A percentile compares a stretch with the other conserved stretches of the same genome.
Conservation (phyloP, 2,888 invertebrate species). For the Yponomeuta cagnagella region DNA sequence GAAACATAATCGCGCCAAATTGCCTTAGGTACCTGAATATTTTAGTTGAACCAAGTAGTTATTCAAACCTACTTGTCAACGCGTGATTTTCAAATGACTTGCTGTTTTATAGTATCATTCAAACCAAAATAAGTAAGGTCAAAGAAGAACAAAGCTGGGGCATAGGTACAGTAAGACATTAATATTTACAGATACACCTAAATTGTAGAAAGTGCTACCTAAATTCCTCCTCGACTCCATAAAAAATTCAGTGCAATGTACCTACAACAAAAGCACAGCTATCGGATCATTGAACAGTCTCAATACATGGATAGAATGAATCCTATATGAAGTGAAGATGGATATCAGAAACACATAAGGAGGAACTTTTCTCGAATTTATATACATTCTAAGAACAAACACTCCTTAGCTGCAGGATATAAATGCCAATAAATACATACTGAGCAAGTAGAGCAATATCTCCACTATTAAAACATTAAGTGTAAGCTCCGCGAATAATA, state of each 20-base stretch:
- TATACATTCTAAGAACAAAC: conserved; percentile 89
- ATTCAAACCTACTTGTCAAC: too few relatives aligned
- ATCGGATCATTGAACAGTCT: conserved; percentile 98
- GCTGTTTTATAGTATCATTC: conserved; percentile 80
- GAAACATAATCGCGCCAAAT: too few relatives aligned
- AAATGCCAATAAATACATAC: conserved; percentile 81
- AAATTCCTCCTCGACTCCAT: conserved; percentile 86
- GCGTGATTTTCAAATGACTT: conserved; percentile 78
- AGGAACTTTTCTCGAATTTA: conserved; percentile 90
- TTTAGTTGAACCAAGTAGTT: too few relatives aligned
- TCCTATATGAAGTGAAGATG: conserved; percentile 95
- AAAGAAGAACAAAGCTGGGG: conserved; percentile 93
- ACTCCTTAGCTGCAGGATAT: conserved; percentile 82
- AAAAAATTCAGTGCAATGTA: conserved; percentile 88
- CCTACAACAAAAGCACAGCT: conserved; percentile 88
- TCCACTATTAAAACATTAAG: conserved; percentile 85
- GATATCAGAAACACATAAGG: conserved; percentile 93
- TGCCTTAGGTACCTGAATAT: too few relatives aligned
- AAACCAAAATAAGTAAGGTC: conserved; percentile 87
- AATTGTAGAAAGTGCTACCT: conserved; percentile 91
- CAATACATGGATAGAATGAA: conserved; percentile 97
- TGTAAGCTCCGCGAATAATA: conserved; percentile 83
- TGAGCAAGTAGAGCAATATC: conserved; percentile 37
- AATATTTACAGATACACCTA: conserved; percentile 99
- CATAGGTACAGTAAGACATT: conserved; percentile 91